A percentile compares a stretch with the other conserved stretches of the same genome.
These are phyloP conservation scores for Eulithis prunata DNA, from an alignment of 2,888 invertebrate species.

Conservation along the genomic window DNA sequence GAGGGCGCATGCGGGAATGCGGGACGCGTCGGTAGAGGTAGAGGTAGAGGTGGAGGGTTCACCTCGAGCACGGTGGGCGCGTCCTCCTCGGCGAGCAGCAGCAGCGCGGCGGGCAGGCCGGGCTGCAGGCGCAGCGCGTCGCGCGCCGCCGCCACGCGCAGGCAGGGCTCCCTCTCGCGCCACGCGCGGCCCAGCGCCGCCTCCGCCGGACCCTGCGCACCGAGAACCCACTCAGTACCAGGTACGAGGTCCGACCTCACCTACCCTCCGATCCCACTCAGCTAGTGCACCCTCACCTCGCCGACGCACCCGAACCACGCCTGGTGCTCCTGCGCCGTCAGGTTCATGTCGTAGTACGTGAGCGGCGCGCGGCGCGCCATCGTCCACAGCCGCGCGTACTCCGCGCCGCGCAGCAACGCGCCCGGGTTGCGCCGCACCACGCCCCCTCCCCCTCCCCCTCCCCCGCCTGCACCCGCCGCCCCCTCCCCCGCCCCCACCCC, in stretches of 20 bases:
- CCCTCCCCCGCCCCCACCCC: constrained; percentile 90
- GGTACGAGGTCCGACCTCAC: constrained; percentile 64
- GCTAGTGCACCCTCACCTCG: constrained; percentile 41
- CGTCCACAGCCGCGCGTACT: constrained; percentile 97
- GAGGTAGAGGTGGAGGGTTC: too few relatives aligned
- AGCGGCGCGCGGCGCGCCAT: constrained; percentile 96
- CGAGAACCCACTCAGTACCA: not conserved
- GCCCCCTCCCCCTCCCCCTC: constrained; percentile 76
- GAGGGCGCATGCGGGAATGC: not conserved
- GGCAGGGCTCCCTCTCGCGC: constrained; percentile 94
- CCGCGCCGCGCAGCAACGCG: constrained; percentile 97
- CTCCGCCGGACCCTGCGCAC: constrained; percentile 93
- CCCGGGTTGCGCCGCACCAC: constrained; percentile 98
- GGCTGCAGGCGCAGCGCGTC: constrained; percentile 93
- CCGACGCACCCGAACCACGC: constrained; percentile 65
- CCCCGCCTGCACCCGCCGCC: constrained; percentile 85
- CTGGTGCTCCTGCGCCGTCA: constrained; percentile 99
- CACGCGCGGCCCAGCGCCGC: constrained; percentile 96
- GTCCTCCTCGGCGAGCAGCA: constrained; percentile 98
- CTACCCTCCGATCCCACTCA: constrained; percentile 91
- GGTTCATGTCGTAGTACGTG: constrained; percentile 99
- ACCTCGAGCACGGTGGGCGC: constrained; percentile 94
- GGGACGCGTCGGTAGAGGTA: too few relatives aligned
- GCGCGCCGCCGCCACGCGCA: constrained; percentile 92
- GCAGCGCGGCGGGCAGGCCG: constrained; percentile 97